Evolutionary conservation across 2,888 invertebrate genomes (phyloP).

Genomic region (Drosophila atripex): DNA sequence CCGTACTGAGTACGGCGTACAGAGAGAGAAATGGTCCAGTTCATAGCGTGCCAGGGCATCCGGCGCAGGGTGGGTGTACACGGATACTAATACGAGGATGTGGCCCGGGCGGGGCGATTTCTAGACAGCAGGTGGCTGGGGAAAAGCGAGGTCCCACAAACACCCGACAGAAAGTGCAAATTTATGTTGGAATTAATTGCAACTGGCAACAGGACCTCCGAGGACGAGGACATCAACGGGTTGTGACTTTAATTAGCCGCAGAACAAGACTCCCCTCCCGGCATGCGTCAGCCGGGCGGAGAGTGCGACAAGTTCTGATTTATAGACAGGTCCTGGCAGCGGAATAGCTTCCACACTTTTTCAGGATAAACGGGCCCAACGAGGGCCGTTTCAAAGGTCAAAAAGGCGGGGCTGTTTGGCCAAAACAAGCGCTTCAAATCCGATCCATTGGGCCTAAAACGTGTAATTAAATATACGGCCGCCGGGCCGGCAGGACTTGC

Average conservation of each 20-base stretch:
- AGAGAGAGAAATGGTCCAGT: not conserved
- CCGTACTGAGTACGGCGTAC: not conserved
- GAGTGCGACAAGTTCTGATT: not conserved
- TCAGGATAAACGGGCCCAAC: not conserved
- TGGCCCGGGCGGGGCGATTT: not conserved
- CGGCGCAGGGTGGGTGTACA: not conserved
- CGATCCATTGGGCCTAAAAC: not conserved
- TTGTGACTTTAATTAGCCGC: slow-evolving; percentile 44
- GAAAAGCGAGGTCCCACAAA: slow-evolving; percentile 5
- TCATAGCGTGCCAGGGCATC: not conserved
- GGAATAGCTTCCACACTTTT: not conserved
- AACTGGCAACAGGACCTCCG: slow-evolving; percentile 13
- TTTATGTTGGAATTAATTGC: slow-evolving; percentile 52
- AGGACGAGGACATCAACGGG: slow-evolving; percentile 10
- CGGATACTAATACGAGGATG: not conserved
- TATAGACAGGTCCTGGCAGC: not conserved
- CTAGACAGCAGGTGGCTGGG: slow-evolving; percentile 19
- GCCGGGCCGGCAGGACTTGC: not conserved
- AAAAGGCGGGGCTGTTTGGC: no score
- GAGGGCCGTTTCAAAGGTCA: not conserved
- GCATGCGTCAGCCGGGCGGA: slow-evolving; percentile 5
- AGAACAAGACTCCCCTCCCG: slow-evolving; percentile 12
- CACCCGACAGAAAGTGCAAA: slow-evolving; percentile 39
- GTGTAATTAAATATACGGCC: slow-evolving; percentile 8
- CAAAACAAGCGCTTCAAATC: no score